These are phyloP conservation scores for Hyalella azteca DNA, from an alignment of 2,888 invertebrate species.

Conservation along the genomic window DNA sequence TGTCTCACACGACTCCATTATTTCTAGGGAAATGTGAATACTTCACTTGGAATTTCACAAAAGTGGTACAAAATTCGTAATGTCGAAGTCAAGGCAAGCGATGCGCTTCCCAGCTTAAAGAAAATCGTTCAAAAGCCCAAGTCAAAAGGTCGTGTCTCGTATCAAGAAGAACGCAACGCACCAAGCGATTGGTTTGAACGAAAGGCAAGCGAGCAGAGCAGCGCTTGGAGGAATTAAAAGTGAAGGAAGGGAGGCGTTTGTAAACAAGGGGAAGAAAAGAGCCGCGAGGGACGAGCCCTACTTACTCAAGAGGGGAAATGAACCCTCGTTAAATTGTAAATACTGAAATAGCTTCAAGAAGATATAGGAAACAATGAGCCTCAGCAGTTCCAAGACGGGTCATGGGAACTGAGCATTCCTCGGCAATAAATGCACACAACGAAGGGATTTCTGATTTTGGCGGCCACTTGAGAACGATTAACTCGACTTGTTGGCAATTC, in stretches of 20 bases:
- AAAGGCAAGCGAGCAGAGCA: not conserved
- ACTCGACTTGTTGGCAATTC: too few relatives aligned
- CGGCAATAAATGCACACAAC: not conserved
- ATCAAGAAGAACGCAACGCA: too few relatives aligned
- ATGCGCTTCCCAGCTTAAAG: too few relatives aligned
- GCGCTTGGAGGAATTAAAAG: not conserved
- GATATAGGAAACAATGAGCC: constrained; percentile 11
- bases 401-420: not conserved
- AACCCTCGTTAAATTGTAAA: constrained; percentile 31
- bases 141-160: too few relatives aligned
- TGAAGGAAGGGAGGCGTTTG: not conserved
- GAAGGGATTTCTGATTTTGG: not conserved
- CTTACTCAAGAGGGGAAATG: constrained; percentile 18
- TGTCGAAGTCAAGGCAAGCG: too few relatives aligned
- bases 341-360: not conserved
- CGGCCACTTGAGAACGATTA: not conserved
- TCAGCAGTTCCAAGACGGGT: not conserved
- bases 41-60: too few relatives aligned
- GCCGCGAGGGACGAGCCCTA: not conserved
- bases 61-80: too few relatives aligned
- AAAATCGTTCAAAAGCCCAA: too few relatives aligned
- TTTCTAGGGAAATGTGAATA: too few relatives aligned
- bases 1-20: too few relatives aligned
- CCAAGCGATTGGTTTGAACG: too few relatives aligned
- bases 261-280: constrained; percentile 27